A percentile compares a stretch with the other conserved stretches of the same genome.
Conservation (phyloP, 2,113 vertebrate species). For the Tapirus terrestris region DNA sequence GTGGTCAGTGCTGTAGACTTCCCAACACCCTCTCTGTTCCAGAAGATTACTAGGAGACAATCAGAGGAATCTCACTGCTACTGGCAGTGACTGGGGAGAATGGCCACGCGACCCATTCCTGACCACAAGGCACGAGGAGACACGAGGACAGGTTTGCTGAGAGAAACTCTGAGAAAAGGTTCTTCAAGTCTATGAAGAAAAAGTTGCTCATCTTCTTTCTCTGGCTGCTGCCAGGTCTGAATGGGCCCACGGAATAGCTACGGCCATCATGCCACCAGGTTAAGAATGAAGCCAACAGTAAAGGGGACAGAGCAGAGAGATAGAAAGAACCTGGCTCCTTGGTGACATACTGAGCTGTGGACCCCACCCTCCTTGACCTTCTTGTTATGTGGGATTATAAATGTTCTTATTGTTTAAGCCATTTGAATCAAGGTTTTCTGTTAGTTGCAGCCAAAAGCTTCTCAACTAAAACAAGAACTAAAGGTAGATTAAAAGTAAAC, state of each 20-base stretch:
- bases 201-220: neutral
- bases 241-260: neutral
- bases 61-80: neutral
- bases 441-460: neutral
- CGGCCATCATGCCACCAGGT: neutral
- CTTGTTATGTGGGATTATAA: neutral
- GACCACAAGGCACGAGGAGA: neutral
- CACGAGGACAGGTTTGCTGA: neutral
- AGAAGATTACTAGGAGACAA: neutral
- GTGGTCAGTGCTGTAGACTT: neutral
- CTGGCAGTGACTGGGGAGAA: neutral
- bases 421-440: neutral
- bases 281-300: neutral
- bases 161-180: neutral
- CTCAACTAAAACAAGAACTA: neutral
- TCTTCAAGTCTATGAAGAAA: neutral
- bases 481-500: conserved; percentile 17
- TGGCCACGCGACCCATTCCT: neutral
- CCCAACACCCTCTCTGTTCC: neutral
- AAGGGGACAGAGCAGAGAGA: neutral
- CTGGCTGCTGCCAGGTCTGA: neutral
- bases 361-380: neutral
- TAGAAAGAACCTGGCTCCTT: neutral
- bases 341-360: no score
- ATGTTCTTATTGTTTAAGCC: neutral